Evolutionary conservation across 1,140 invertebrate species (phyloP).

Genomic region (Megalopta genalis): DNA sequence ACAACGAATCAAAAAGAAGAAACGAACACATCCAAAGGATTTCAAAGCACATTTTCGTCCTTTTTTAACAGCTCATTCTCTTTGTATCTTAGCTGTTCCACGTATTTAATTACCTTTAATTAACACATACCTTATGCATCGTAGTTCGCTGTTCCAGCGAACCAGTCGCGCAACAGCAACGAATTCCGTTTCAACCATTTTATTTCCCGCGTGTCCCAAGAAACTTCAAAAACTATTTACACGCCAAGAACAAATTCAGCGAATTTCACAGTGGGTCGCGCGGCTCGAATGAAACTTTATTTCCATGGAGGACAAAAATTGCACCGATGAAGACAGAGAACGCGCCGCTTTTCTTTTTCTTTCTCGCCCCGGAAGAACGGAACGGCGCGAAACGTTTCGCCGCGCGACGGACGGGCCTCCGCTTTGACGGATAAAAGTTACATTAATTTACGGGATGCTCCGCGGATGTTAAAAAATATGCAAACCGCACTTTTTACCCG

Average conservation of each 20-base stretch:
- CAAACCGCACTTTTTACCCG: constrained; percentile 75
- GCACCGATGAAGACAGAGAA: constrained; percentile 22
- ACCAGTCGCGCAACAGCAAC: too few species aligned
- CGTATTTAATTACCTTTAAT: background rate
- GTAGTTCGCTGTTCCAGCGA: background rate
- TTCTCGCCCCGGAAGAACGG: constrained; percentile 21
- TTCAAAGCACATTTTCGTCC: background rate
- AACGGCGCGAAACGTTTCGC: constrained; percentile 48
- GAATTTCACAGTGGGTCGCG: background rate
- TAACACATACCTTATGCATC: background rate
- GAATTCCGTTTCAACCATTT: too few species aligned
- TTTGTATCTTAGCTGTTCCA: background rate
- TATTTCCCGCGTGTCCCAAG: too few species aligned
- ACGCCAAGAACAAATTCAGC: background rate
- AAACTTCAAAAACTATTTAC: background rate
- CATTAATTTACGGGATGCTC: constrained; percentile 73
- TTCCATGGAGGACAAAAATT: constrained; percentile 52
- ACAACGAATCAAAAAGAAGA: background rate
- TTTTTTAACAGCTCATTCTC: background rate
- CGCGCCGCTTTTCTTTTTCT: background rate
- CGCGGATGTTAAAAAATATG: constrained; percentile 77
- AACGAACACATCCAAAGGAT: background rate
- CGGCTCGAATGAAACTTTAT: constrained; percentile 40
- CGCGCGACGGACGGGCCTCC: constrained; percentile 46
- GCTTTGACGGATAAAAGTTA: constrained; percentile 71